Percentiles rank a stretch among this genome's conserved stretches.
These are phyloP conservation scores for Hyles lineata DNA, from an alignment of 2,888 invertebrate genomes.

Conservation along the genomic window DNA sequence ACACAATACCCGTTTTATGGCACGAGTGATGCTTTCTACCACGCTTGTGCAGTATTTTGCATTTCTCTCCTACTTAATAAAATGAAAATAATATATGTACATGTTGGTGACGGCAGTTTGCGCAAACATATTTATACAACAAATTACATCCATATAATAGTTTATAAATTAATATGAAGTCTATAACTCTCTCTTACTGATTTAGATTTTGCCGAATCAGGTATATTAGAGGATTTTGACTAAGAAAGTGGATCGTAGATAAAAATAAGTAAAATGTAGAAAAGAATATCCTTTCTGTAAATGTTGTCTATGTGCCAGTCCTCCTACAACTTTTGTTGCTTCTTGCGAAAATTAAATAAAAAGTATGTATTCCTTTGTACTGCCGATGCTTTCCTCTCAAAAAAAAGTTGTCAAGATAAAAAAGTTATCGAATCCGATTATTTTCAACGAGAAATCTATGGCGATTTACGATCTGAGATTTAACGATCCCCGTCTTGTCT, in stretches of 20 bases:
- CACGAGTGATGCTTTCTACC: constrained; percentile 9
- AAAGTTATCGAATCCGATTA: no score
- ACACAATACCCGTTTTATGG: constrained; percentile 1
- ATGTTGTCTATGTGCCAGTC: no score
- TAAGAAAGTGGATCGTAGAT: neutral
- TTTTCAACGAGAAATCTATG: no score
- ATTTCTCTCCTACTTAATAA: constrained; percentile 4
- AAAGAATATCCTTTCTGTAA: no score
- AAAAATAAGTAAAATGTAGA: no score
- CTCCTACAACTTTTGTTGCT: no score
- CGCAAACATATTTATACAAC: constrained; percentile 5
- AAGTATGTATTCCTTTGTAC: no score
- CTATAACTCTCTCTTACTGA: neutral
- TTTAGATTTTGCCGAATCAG: neutral
- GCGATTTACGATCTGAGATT: neutral
- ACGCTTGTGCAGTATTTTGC: constrained; percentile 1
- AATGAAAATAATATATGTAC: constrained; percentile 15
- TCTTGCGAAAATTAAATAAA: no score
- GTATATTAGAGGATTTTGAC: neutral
- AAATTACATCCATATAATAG: neutral
- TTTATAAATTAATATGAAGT: neutral
- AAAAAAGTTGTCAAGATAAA: no score
- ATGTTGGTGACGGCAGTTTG: constrained; percentile 12
- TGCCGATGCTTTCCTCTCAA: no score
- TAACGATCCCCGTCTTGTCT: neutral